Percentiles rank a stretch among this genome's conserved stretches.
phyloP scores from a whole-genome alignment of 2,888 invertebrate genomes.

The Cerceris rybyensis region DNA sequence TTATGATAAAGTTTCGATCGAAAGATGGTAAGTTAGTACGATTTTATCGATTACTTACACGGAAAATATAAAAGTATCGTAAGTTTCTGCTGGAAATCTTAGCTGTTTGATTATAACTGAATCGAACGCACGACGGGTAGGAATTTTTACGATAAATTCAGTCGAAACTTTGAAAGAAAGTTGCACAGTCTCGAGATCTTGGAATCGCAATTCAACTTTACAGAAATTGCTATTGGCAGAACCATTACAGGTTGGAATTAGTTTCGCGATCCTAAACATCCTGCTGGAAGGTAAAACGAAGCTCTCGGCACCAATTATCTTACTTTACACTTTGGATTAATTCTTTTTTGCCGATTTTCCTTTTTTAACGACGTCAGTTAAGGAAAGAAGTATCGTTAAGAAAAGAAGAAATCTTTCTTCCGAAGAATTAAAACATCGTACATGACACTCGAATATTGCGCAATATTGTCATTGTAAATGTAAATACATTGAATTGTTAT shows the following conservation, averaged over 20 bases:
- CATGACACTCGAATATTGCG: no score
- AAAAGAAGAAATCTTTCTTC: background rate
- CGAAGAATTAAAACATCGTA: background rate
- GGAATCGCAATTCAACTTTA: conserved; percentile 68
- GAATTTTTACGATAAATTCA: no score
- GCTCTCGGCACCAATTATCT: conserved; percentile 70
- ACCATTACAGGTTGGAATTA: conserved; percentile 75
- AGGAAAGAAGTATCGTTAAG: background rate
- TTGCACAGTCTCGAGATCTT: conserved; percentile 36
- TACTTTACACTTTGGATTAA: conserved; percentile 74
- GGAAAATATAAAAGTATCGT: no score
- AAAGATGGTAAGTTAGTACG: no score
- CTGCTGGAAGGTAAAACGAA: conserved; percentile 22
- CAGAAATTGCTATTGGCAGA: conserved; percentile 77
- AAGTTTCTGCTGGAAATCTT: no score
- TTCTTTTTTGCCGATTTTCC: conserved; percentile 53
- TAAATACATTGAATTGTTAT: no score
- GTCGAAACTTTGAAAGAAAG: conserved; percentile 21
- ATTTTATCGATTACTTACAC: no score
- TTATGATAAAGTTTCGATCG: no score
- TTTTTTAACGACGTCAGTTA: conserved; percentile 26
- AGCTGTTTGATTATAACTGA: no score
- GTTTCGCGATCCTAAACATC: conserved; percentile 68
- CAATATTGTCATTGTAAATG: no score
- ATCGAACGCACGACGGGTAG: no score